Evolutionary conservation across 2,888 invertebrate genomes (phyloP).

Genomic region (Pandemis cinnamomeana): DNA sequence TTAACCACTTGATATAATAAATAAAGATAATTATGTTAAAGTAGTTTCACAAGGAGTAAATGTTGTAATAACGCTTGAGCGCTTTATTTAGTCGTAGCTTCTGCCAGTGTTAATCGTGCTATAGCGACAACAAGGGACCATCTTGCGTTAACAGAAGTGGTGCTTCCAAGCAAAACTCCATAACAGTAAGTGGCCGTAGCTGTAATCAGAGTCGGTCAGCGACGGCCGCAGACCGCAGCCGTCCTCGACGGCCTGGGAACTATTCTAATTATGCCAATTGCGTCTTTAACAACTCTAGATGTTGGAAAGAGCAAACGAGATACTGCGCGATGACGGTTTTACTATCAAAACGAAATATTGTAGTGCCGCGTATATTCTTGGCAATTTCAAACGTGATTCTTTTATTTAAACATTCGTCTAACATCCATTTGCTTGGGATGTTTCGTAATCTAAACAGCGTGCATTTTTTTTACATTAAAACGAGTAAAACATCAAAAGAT

Average conservation of each 20-base stretch:
- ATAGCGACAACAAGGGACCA: slow-evolving; percentile 13
- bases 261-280: slow-evolving; percentile 50
- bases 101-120: background rate
- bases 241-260: slow-evolving; percentile 50
- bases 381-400: background rate
- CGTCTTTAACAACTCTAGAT: slow-evolving; percentile 48
- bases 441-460: background rate
- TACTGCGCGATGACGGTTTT: background rate
- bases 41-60: no score
- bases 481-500: slow-evolving; percentile 22
- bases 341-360: slow-evolving; percentile 15
- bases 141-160: slow-evolving; percentile 16
- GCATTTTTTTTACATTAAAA: background rate
- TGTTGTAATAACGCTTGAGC: background rate
- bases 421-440: background rate
- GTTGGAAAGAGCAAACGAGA: slow-evolving; percentile 40
- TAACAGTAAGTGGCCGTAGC: slow-evolving; percentile 55
- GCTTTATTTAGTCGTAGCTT: slow-evolving; percentile 6
- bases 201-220: slow-evolving; percentile 58
- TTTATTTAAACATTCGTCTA: background rate
- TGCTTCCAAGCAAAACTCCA: slow-evolving; percentile 24
- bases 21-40: background rate
- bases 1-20: background rate
- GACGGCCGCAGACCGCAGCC: slow-evolving; percentile 63
- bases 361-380: background rate